Conservation (phyloP, 2,113 vertebrate genomes). For the Gallinago paraguaiae region DNA sequence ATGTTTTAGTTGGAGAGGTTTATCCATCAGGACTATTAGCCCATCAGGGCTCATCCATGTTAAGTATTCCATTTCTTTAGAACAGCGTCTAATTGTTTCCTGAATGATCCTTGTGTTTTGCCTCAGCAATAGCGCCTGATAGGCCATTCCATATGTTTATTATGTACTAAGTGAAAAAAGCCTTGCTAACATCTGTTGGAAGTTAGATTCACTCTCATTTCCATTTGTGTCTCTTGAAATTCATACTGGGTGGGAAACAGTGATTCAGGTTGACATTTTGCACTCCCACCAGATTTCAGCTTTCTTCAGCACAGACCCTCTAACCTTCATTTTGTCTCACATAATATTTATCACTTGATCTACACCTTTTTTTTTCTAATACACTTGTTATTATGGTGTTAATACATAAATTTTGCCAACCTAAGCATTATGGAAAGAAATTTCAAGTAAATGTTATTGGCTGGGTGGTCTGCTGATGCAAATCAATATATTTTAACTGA, state of each 20-base stretch:
- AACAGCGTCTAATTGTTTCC: slow-evolving; percentile 71
- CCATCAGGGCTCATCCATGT: slow-evolving; percentile 69
- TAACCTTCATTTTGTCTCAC: background rate
- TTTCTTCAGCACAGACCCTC: background rate
- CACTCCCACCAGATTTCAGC: background rate
- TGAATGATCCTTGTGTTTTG: slow-evolving; percentile 76
- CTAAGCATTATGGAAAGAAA: background rate
- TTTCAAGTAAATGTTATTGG: background rate
- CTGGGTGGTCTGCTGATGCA: background rate
- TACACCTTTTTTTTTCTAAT: background rate
- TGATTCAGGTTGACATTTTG: background rate
- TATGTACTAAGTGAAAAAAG: slow-evolving; percentile 63
- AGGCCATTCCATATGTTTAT: slow-evolving; percentile 78
- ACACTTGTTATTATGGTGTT: background rate
- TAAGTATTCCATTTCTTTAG: slow-evolving; percentile 75
- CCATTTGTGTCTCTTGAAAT: slow-evolving; percentile 62
- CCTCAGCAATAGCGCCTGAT: slow-evolving; percentile 72
- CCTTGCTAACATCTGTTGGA: slow-evolving; percentile 72
- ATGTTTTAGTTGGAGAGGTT: slow-evolving; percentile 39
- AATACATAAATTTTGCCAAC: background rate
- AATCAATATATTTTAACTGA: slow-evolving; percentile 12
- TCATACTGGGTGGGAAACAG: slow-evolving; percentile 44
- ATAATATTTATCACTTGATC: background rate
- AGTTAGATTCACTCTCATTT: slow-evolving; percentile 59
- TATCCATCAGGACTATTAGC: slow-evolving; percentile 68